Base-by-base conservation (phyloP, 2,113 vertebrate genomes). In the Sinocyclocheilus rhinocerous region DNA sequence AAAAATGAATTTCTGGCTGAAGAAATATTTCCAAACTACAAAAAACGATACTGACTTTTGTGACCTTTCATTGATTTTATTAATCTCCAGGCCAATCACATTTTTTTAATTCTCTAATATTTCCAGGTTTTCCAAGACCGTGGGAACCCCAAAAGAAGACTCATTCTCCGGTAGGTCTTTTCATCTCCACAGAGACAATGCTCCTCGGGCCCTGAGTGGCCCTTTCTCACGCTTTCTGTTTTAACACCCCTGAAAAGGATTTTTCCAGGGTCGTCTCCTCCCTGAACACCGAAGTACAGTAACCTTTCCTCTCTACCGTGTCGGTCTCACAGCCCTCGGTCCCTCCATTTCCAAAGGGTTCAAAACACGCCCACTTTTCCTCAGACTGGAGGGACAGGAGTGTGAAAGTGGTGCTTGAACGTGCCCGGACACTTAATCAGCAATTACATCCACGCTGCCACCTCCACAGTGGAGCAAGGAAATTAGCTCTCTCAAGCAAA, bases 171-270 rank as follows among this genome's bases (percentile, higher is more conserved):
- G 90, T 88, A 82, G 88, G 84, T 84, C 90, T 92, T 94, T 94
- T 94, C 92, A 93, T 93, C 89, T 89, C 52, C 89, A 91, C 90
- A 92, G 90, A 93, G 90, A 93, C 93, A 93, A 92, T 93, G 93
- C 91, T 93, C 91, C 88, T 84, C 78, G 78, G 89, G 88, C 89
- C 78, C 90, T 75, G 75, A 90, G 89, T 65, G 84, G 87, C 89
- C 88, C 90, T 92, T 93, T 95, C 94, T 95, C 94, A 94, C 92
- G 92, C 91, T 90, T 92, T 89, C 86, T 86, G 80, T 36, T 82
- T 91, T 85, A 55, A 63, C 78, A 80, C 69, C 88, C 55, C 83
- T 89, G 89, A 85, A 87, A 61, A 84, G 75, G 67, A 86, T 88
- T 92, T 45, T 82, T 91, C 84, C 89, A 8, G 24, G 22, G 55